Evolutionary conservation across 2,797 vertebrate species (phyloP).

Genomic region (Gymnoscopelus microlampas): DNA sequence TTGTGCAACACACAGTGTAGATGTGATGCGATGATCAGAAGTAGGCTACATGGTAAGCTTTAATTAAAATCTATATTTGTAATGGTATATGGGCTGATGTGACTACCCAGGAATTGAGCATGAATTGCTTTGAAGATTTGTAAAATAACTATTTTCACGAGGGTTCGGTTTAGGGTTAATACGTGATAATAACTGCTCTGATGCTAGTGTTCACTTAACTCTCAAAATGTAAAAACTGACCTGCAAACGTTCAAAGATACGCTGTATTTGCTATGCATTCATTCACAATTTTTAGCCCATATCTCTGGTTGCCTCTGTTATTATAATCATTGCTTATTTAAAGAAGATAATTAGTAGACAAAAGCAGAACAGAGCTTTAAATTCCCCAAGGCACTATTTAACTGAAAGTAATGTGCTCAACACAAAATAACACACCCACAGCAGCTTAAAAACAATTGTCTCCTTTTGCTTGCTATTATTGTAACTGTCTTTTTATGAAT

Average conservation of each 20-base stretch:
- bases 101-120: background rate
- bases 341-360: background rate
- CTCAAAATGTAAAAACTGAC: too few species aligned
- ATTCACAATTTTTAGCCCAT: conserved; percentile 4
- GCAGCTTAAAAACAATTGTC: background rate
- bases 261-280: too few species aligned
- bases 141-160: background rate
- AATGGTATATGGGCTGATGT: background rate
- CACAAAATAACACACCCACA: background rate
- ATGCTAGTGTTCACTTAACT: conserved; percentile 1
- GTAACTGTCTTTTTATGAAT: conserved; percentile 12
- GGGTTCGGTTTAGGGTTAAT: background rate
- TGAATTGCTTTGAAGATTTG: background rate
- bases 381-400: background rate
- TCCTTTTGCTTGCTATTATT: too few species aligned
- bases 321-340: background rate
- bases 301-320: background rate
- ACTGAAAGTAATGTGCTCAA: background rate
- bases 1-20: conserved; percentile 2
- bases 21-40: background rate
- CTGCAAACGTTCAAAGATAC: too few species aligned
- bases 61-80: background rate
- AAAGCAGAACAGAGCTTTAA: background rate
- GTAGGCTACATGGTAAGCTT: background rate
- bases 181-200: background rate